Evolutionary conservation across 2,113 vertebrate genomes (phyloP), one percentile per base, ranked within the genome.

Genomic region (Varanus salvator): DNA sequence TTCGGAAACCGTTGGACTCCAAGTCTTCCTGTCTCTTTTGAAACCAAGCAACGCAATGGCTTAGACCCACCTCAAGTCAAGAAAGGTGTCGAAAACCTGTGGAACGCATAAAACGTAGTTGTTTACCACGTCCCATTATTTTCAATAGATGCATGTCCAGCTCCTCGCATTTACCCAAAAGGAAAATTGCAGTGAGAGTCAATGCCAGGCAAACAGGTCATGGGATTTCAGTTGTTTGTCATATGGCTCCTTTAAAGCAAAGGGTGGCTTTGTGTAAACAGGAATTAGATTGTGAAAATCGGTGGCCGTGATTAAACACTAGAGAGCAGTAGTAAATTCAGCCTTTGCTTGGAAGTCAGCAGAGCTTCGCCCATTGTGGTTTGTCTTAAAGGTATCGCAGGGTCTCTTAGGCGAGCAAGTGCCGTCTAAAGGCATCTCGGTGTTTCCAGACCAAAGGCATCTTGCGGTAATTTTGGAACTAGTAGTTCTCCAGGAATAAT

Each of bases 1-100:
- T 95, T 93, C 95, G 95, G 91, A 92, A 94, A 93, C 83, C 38
- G 64, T 95, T 95, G 12, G 25, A 60, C 38, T 34, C 8, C 23
- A 31, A 6, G 48, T 17, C 76, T 14, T 17, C 78, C 8, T 1
- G 19, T 6, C 84, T 77, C 57, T 52, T 82, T 34, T 57, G 0
- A 8, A 66, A 57, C 90, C 17, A 52, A 78, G 27, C 21, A 15
- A 68, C 75, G 75, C 57, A 34, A 31, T 1, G 31, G 29, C 8
- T 29, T 2, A 17, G 38, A 17, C 29, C 75, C 9, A 50, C 1
- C 6, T 19, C 50, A 66, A 78, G 19, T 31, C 29, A 4, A 8
- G 25, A 3, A 12, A 54, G 11, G 25, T 12, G 15, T 6, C 15
- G n/a, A 54, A 52, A 64, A 74, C 38, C 19, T n/a, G 57, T 27